A percentile compares a stretch with the other conserved stretches of the same genome.
Conservation (phyloP, 2,888 invertebrate genomes). For the Caenorhabditis angaria region DNA sequence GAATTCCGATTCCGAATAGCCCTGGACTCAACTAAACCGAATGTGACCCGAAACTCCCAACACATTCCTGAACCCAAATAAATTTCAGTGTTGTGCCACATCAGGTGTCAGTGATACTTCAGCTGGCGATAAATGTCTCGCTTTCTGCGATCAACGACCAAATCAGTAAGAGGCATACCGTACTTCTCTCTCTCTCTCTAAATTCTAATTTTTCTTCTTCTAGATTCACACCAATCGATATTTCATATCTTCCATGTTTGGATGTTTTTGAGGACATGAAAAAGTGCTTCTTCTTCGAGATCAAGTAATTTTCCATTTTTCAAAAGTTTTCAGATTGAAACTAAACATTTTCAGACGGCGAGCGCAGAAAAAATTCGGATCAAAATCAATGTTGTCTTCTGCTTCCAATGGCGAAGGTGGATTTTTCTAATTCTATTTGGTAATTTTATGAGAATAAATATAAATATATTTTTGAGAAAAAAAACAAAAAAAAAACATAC, state of each 20-base stretch:
- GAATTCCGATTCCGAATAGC: no score
- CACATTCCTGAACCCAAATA: no score
- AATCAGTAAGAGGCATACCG: no score
- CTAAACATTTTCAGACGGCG: slow-evolving; percentile 12
- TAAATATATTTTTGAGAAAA: no score
- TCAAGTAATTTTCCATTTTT: slow-evolving; percentile 25
- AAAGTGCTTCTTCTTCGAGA: slow-evolving; percentile 45
- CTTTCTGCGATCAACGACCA: slow-evolving; percentile 53
- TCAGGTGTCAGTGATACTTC: slow-evolving; percentile 37
- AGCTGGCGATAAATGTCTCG: slow-evolving; percentile 49
- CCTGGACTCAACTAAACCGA: no score
- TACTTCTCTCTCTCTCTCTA: slow-evolving; percentile 3
- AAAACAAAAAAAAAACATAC: no score
- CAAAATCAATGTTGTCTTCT: no score
- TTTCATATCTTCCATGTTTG: slow-evolving; percentile 45
- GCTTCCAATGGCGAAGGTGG: not conserved
- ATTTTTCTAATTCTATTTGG: not conserved
- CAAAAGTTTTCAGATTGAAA: not conserved
- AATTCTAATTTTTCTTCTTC: not conserved
- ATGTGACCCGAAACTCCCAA: no score
- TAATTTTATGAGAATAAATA: not conserved
- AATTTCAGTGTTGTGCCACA: slow-evolving; percentile 36
- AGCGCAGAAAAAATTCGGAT: slow-evolving; percentile 28
- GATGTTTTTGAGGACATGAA: slow-evolving; percentile 53
- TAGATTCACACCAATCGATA: slow-evolving; percentile 46